Percentiles rank a stretch among this genome's conserved stretches.
Evolutionary conservation across 2,113 vertebrate genomes (phyloP).

Genomic region (Lophochroa leadbeateri): DNA sequence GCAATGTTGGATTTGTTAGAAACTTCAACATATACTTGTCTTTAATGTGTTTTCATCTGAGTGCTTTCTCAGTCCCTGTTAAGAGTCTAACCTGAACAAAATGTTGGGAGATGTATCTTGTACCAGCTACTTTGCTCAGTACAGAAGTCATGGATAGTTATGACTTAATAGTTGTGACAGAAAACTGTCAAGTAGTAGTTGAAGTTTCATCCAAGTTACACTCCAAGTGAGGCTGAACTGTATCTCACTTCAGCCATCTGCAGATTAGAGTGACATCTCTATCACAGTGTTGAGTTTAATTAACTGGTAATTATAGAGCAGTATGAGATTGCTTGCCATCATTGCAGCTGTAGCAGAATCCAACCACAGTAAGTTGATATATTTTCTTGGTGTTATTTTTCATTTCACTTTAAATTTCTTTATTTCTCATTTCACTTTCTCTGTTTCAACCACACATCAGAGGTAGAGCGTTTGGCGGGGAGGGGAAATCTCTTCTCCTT

Average conservation of each 20-base stretch:
- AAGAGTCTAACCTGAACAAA: neutral
- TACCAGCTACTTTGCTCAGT: neutral
- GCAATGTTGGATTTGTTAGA: neutral
- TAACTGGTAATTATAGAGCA: neutral
- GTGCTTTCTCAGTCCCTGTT: neutral
- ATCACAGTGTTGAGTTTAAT: neutral
- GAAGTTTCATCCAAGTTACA: neutral
- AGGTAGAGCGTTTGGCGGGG: neutral
- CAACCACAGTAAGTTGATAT: neutral
- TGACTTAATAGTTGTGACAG: neutral
- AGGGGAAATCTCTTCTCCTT: neutral
- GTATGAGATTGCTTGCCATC: neutral
- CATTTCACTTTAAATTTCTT: neutral
- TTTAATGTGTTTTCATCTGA: neutral
- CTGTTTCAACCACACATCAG: constrained; percentile 11
- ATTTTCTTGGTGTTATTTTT: constrained; percentile 51
- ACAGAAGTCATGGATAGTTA: neutral
- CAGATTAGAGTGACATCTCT: neutral
- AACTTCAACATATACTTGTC: neutral
- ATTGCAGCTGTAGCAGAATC: neutral
- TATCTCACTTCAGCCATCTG: neutral
- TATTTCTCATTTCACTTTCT: constrained; percentile 20
- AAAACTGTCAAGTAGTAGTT: neutral
- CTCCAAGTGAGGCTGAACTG: neutral
- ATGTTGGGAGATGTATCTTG: neutral